Evolutionary conservation across 2,888 invertebrate genomes (phyloP).

Genomic region (Cheiracanthium punctorium): DNA sequence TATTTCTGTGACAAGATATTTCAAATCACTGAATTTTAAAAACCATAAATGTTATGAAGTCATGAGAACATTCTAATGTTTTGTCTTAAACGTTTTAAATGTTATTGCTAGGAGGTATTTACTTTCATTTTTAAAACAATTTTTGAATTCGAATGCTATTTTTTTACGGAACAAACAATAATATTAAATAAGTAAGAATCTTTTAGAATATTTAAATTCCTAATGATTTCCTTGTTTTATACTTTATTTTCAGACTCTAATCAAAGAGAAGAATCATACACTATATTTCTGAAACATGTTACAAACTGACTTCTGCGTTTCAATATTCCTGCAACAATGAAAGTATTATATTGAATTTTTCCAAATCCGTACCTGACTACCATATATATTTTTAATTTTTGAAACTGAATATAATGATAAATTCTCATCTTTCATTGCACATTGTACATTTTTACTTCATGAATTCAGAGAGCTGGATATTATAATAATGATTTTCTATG

Average conservation of each 20-base stretch:
- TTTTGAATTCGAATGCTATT: too few species aligned
- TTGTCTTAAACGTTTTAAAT: too few species aligned
- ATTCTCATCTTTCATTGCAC: not conserved
- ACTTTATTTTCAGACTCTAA: not conserved
- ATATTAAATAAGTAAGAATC: too few species aligned
- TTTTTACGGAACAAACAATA: too few species aligned
- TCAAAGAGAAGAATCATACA: not conserved
- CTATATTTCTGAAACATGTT: slow-evolving; percentile 3
- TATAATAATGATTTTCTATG: not conserved
- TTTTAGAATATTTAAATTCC: too few species aligned
- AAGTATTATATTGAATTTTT: slow-evolving; percentile 8
- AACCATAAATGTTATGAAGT: too few species aligned
- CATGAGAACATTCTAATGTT: too few species aligned
- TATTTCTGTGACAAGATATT: too few species aligned
- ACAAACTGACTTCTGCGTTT: not conserved
- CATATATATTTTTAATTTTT: not conserved
- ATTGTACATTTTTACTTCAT: not conserved
- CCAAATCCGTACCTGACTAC: not conserved
- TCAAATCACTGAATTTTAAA: too few species aligned
- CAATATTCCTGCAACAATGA: not conserved
- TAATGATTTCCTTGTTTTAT: too few species aligned
- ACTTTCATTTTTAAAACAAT: too few species aligned
- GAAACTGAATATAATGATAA: not conserved
- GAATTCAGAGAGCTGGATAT: not conserved
- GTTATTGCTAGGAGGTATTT: too few species aligned